Evolutionary conservation across 2,797 vertebrate species (phyloP).

Genomic region (Glossophaga mutica): DNA sequence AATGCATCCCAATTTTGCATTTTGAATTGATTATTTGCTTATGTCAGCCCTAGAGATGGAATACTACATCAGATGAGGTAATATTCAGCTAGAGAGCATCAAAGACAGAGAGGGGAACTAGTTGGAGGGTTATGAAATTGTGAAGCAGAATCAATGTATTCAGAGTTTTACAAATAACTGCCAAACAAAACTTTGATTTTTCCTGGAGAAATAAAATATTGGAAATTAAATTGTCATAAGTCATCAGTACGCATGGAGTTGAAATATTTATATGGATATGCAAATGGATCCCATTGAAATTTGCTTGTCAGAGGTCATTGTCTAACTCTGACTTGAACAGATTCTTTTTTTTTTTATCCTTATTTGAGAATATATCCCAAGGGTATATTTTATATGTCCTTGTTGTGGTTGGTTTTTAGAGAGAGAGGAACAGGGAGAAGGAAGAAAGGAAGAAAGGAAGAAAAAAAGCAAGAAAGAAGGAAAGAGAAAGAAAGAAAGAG

Average conservation of each 20-base stretch:
- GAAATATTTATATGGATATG: neutral
- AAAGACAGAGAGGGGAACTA: neutral
- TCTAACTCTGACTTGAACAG: neutral
- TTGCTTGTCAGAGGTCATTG: neutral
- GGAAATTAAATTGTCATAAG: neutral
- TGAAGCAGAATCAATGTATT: neutral
- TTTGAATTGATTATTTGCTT: neutral
- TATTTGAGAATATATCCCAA: neutral
- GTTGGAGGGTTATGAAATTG: neutral
- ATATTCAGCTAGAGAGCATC: neutral
- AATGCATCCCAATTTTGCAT: neutral
- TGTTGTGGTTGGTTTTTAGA: neutral
- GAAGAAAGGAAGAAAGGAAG: too few relatives aligned
- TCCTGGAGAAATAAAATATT: conserved; percentile 1
- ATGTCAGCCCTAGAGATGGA: neutral
- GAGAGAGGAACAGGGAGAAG: neutral
- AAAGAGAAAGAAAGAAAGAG: neutral
- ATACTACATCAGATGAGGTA: neutral
- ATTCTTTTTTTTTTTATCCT: neutral
- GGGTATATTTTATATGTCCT: too few relatives aligned
- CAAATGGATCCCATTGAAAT: neutral
- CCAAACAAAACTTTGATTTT: neutral
- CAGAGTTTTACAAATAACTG: neutral
- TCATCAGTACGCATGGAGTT: neutral
- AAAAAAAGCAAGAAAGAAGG: too few relatives aligned